Conservation (phyloP, 92 coral and sea anemone genomes). For the Scolanthus callimorphus region DNA sequence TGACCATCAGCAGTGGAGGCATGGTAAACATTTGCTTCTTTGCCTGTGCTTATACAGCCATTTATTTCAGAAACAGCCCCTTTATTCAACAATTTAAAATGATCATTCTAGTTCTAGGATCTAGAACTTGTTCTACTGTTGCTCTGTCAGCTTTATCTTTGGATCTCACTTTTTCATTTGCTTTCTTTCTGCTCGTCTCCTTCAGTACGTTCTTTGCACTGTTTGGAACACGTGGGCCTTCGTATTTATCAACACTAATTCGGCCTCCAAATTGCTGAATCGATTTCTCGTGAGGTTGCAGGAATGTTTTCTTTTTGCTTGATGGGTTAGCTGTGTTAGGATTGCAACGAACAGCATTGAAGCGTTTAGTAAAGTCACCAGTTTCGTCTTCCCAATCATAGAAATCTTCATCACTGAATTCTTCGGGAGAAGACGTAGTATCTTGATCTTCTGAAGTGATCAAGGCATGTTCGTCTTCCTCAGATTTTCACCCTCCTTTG, state of each 20-base stretch:
- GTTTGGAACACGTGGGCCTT: constrained; percentile 76
- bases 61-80: constrained; percentile 90
- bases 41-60: constrained; percentile 99
- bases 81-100: constrained; percentile 82
- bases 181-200: constrained; percentile 72
- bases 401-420: constrained; percentile 55
- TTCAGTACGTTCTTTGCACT: constrained; percentile 85
- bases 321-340: constrained; percentile 46
- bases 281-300: constrained; percentile 90
- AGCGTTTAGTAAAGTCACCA: constrained; percentile 94
- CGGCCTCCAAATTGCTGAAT: constrained; percentile 74
- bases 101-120: constrained; percentile 98
- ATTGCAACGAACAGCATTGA: constrained; percentile 73
- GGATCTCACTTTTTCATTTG: constrained; percentile 82
- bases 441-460: not conserved
- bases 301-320: constrained; percentile 47
- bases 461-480: constrained; percentile 3
- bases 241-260: constrained; percentile 74
- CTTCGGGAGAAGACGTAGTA: constrained; percentile 15
- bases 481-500: constrained; percentile 10
- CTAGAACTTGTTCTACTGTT: constrained; percentile 95
- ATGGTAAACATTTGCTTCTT: constrained; percentile 98
- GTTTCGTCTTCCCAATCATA: constrained; percentile 98
- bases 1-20: constrained; percentile 56
- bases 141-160: constrained; percentile 98